Conservation (phyloP, 2,888 invertebrate genomes). For the Meloe dianella region DNA sequence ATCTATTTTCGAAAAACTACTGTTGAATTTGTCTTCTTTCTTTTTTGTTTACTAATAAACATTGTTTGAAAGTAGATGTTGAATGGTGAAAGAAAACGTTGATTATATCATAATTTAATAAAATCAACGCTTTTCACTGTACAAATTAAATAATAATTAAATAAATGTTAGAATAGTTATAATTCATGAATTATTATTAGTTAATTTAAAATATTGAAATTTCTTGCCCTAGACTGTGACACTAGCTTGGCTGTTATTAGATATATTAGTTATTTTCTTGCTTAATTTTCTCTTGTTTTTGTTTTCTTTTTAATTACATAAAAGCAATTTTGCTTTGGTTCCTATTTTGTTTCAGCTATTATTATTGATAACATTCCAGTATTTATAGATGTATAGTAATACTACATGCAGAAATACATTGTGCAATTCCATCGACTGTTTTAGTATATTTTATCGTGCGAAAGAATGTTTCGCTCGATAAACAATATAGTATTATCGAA, state of each 20-base stretch:
- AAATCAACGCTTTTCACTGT: slow-evolving; percentile 3
- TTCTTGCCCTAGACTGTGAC: slow-evolving; percentile 45
- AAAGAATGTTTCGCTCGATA: no score
- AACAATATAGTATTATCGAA: no score
- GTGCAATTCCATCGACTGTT: background rate
- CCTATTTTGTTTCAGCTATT: slow-evolving; percentile 5
- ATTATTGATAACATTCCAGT: slow-evolving; percentile 9
- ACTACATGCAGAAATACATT: no score
- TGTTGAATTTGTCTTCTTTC: slow-evolving; percentile 19
- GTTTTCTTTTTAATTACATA: no score
- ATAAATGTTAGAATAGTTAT: slow-evolving; percentile 10
- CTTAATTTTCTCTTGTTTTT: no score
- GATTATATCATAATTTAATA: background rate
- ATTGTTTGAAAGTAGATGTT: background rate
- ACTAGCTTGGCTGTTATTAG: slow-evolving; percentile 45
- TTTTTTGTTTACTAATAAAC: slow-evolving; percentile 20
- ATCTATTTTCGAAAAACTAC: slow-evolving; percentile 21
- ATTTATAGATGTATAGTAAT: background rate
- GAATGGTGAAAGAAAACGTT: background rate
- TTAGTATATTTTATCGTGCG: no score
- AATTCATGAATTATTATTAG: slow-evolving; percentile 13
- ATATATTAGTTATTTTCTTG: slow-evolving; percentile 27
- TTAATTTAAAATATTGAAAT: slow-evolving; percentile 28
- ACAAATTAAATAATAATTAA: slow-evolving; percentile 7
- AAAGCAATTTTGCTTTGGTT: background rate